Conservation (phyloP, 2,797 vertebrate genomes). For the Bradypodion ventrale region DNA sequence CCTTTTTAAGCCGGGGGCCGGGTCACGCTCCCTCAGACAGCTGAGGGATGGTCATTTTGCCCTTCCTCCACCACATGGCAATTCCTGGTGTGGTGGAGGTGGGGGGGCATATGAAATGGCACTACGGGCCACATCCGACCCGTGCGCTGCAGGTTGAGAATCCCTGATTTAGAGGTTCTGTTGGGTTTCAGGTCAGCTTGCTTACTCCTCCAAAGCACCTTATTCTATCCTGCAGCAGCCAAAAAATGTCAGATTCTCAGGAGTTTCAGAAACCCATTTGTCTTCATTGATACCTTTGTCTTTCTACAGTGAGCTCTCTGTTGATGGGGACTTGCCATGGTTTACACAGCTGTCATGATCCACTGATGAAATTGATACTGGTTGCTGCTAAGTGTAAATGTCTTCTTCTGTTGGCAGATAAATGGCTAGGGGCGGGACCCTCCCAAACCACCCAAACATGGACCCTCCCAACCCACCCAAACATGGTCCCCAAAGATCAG, state of each 20-base stretch:
- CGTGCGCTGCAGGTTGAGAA: no score
- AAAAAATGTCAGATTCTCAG: background rate
- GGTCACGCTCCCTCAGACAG: no score
- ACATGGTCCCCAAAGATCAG: constrained; percentile 17
- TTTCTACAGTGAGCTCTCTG: background rate
- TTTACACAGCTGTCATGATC: background rate
- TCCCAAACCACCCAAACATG: rapidly evolving
- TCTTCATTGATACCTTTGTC: background rate
- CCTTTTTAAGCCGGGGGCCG: no score
- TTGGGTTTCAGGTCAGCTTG: rapidly evolving
- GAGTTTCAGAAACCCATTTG: background rate
- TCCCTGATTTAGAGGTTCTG: no score
- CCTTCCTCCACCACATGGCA: no score
- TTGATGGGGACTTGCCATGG: constrained; percentile 9
- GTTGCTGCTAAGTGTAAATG: constrained; percentile 13
- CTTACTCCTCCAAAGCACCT: background rate
- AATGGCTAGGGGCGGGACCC: background rate
- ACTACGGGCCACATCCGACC: no score
- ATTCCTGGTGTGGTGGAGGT: no score
- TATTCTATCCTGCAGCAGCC: background rate
- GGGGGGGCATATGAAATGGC: no score
- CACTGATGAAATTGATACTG: background rate
- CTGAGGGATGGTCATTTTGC: no score
- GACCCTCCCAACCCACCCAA: background rate
- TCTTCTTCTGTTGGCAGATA: background rate